Evolutionary conservation across 2,888 invertebrate genomes (phyloP).

Genomic region (Acronicta alni): DNA sequence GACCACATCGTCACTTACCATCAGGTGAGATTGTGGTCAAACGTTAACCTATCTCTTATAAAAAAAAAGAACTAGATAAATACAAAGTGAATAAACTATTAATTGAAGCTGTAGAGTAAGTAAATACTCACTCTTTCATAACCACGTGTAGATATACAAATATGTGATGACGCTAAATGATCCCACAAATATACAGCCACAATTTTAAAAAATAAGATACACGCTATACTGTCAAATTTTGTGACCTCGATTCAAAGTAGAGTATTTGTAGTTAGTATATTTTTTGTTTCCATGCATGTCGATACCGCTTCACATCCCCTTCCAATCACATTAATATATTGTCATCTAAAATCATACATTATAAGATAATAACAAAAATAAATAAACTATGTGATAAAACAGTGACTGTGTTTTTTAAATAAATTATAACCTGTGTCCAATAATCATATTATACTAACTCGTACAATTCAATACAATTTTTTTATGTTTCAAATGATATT

Average conservation of each 20-base stretch:
- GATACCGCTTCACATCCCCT: constrained; percentile 44
- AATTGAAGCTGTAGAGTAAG: constrained; percentile 18
- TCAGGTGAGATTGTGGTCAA: too few relatives aligned
- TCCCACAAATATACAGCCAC: constrained; percentile 15
- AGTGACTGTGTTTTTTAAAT: constrained; percentile 27
- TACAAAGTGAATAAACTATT: constrained; percentile 6
- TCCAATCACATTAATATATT: constrained; percentile 20
- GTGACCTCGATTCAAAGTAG: constrained; percentile 29
- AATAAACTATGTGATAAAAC: constrained; percentile 22
- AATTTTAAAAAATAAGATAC: constrained; percentile 14
- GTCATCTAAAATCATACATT: constrained; percentile 44
- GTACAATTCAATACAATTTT: too few relatives aligned
- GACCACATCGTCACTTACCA: too few relatives aligned
- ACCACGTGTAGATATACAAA: constrained; percentile 12
- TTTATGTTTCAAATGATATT: too few relatives aligned
- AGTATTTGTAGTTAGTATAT: constrained; percentile 43
- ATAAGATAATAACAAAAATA: too few relatives aligned
- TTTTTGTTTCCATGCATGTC: constrained; percentile 58
- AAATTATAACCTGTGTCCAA: constrained; percentile 1
- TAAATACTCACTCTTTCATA: constrained; percentile 23
- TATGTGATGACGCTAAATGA: constrained; percentile 11
- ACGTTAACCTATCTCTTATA: too few relatives aligned
- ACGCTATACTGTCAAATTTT: constrained; percentile 29
- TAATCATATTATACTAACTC: too few relatives aligned
- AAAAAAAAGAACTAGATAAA: constrained; percentile 15